These are phyloP conservation scores for Oxytorus armatus DNA, from an alignment of 2,888 invertebrate species.

Conservation along the genomic window DNA sequence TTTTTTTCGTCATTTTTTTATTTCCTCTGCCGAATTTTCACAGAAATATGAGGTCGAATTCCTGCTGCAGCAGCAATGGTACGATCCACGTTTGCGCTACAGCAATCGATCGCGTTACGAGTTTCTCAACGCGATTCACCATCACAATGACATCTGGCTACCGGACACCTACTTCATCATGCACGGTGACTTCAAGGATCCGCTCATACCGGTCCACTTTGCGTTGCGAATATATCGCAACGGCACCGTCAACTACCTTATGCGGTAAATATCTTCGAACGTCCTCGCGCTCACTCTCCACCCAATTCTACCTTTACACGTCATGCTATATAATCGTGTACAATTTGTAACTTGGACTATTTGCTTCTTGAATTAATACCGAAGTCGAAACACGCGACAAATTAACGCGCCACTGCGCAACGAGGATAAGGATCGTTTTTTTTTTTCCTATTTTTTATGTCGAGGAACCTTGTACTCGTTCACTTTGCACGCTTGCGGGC, in stretches of 20 bases:
- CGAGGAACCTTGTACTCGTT: no score
- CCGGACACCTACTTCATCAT: constrained; percentile 98
- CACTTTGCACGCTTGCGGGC: no score
- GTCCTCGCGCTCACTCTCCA: constrained; percentile 16
- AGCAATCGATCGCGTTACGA: constrained; percentile 95
- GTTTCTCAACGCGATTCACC: constrained; percentile 96
- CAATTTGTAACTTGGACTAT: no score
- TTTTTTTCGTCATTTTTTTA: constrained; percentile 39
- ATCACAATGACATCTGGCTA: constrained; percentile 96
- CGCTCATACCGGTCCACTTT: constrained; percentile 96
- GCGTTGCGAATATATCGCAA: constrained; percentile 96
- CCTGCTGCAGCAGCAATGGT: constrained; percentile 96
- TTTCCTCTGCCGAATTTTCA: constrained; percentile 78
- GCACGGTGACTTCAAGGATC: constrained; percentile 98
- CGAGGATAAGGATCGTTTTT: no score
- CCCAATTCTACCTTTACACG: constrained; percentile 21
- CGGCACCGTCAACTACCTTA: constrained; percentile 97
- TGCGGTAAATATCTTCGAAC: constrained; percentile 87
- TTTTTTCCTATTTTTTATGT: no score
- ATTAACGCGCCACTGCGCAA: no score
- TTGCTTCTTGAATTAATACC: no score
- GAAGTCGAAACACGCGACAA: no score
- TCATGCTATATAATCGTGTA: no score
- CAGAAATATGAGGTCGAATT: constrained; percentile 99
- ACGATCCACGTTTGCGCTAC: constrained; percentile 94